phyloP scores from a whole-genome alignment of 2,888 invertebrate genomes.

The Dione juno region DNA sequence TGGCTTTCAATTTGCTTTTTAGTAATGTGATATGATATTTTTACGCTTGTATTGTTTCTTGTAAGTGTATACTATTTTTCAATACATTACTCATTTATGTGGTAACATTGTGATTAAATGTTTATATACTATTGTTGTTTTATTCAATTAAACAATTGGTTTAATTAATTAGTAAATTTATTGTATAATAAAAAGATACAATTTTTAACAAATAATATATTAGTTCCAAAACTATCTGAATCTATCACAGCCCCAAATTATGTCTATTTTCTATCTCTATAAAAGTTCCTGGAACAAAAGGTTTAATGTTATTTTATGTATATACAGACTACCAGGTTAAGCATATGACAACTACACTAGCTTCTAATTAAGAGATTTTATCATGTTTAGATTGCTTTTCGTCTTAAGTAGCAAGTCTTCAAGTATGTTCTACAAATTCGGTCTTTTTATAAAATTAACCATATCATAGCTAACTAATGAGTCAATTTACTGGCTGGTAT shows the following conservation, averaged over 20 bases:
- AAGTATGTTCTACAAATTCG: too few relatives aligned
- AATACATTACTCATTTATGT: slow-evolving; percentile 34
- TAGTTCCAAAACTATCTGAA: slow-evolving; percentile 49
- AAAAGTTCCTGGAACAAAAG: slow-evolving; percentile 50
- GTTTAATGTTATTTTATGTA: not conserved
- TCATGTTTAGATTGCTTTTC: too few relatives aligned
- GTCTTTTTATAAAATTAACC: too few relatives aligned
- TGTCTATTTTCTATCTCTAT: slow-evolving; percentile 47
- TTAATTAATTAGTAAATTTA: slow-evolving; percentile 39
- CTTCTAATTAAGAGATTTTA: too few relatives aligned
- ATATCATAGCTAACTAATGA: too few relatives aligned
- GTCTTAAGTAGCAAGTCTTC: too few relatives aligned
- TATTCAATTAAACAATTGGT: slow-evolving; percentile 16
- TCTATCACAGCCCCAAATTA: slow-evolving; percentile 69
- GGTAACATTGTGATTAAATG: slow-evolving; percentile 41
- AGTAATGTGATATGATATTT: slow-evolving; percentile 33
- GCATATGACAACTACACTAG: too few relatives aligned
- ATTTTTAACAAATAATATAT: slow-evolving; percentile 38
- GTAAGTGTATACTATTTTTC: slow-evolving; percentile 39
- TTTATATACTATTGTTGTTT: slow-evolving; percentile 32
- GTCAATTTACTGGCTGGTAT: too few relatives aligned
- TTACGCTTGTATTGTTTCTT: slow-evolving; percentile 33
- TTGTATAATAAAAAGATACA: slow-evolving; percentile 41
- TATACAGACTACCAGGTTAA: too few relatives aligned
- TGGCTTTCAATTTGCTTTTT: slow-evolving; percentile 30